Conservation (phyloP, 2,888 invertebrate genomes). For the Leucania comma region DNA sequence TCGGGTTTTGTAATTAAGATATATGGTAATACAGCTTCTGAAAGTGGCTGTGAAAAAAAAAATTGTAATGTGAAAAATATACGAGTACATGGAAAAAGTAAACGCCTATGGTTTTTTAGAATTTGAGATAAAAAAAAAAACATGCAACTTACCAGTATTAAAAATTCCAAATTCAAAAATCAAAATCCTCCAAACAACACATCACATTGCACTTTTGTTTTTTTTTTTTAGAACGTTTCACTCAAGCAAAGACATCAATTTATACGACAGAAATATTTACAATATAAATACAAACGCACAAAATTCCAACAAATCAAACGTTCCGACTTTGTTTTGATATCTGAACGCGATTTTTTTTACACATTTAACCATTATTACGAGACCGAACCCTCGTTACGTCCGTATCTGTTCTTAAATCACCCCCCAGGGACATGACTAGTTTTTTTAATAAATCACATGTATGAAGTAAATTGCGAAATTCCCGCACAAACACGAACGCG, state of each 20-base stretch:
- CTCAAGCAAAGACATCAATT: slow-evolving; percentile 51
- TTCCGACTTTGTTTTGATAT: slow-evolving; percentile 61
- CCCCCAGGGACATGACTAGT: slow-evolving; percentile 57
- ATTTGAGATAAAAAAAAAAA: not conserved
- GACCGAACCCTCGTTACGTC: slow-evolving; percentile 33
- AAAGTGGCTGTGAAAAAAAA: not conserved
- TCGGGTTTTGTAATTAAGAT: slow-evolving; percentile 23
- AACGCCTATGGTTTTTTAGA: not conserved
- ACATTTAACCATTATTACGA: slow-evolving; percentile 56
- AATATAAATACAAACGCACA: slow-evolving; percentile 60
- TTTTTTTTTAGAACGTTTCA: slow-evolving; percentile 48
- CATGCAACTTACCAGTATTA: slow-evolving; percentile 53
- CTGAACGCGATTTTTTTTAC: slow-evolving; percentile 44
- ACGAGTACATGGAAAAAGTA: not conserved
- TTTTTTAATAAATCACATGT: slow-evolving; percentile 62
- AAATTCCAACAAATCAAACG: slow-evolving; percentile 65
- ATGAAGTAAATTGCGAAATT: slow-evolving; percentile 64
- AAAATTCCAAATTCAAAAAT: slow-evolving; percentile 59
- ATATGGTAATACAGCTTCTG: not conserved
- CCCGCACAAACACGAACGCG: slow-evolving; percentile 40
- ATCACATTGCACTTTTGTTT: slow-evolving; percentile 61
- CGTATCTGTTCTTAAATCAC: slow-evolving; percentile 56
- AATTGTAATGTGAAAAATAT: not conserved
- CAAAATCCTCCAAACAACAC: slow-evolving; percentile 46
- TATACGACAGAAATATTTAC: slow-evolving; percentile 56